Base-by-base conservation (phyloP, 1,140 invertebrate genomes). In the Semibalanus balanoides region DNA sequence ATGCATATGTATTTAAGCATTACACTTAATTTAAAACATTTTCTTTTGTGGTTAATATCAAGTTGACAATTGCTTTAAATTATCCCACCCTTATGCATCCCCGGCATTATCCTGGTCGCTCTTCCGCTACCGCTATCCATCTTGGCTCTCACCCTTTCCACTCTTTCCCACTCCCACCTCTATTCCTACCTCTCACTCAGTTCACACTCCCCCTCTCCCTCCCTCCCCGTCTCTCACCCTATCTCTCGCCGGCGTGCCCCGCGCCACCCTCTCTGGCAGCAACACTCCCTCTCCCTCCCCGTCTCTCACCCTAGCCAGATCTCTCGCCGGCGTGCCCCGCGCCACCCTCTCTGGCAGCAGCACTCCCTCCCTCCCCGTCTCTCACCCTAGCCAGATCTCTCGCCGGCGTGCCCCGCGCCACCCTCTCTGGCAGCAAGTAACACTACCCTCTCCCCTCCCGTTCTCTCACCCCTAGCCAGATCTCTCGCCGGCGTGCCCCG, bases 231-330 rank as follows among this genome's bases (percentile, higher is more conserved):
- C n/a, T 30, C 74, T 25, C 28, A 31, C 29, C 69, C 69, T n/a
- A 19, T 76, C 35, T 22, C 31, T 27, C 0, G 5, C 30, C 30
- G 51, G 30, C 30, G 30, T 74, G 3, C 22, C 9, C 74, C 19
- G 51, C 64, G 71, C 9, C 22, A 69, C 28, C 35, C 35, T 76
- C 35, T 69, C 11, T 89, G 91, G 27, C 17, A 7, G 1, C 51
- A 22, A 64, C 35, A 95, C 85, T 82, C 95, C 94, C 78, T 93
- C 88, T 80, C 75, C 5, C 69, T 35, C 30, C 43, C 11, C 29
- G 5, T 31, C 73, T 73, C 43, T 30, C 28, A 73, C 29, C 69
- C 69, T 25, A 28, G 30, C 28, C 71, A 51, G 11, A 11, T 75
- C 30, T 19, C 30, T 19, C 3, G 3, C 28, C 28, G 74, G 28